Evolutionary conservation across 1,140 invertebrate genomes (phyloP).

Genomic region (Cherax destructor): DNA sequence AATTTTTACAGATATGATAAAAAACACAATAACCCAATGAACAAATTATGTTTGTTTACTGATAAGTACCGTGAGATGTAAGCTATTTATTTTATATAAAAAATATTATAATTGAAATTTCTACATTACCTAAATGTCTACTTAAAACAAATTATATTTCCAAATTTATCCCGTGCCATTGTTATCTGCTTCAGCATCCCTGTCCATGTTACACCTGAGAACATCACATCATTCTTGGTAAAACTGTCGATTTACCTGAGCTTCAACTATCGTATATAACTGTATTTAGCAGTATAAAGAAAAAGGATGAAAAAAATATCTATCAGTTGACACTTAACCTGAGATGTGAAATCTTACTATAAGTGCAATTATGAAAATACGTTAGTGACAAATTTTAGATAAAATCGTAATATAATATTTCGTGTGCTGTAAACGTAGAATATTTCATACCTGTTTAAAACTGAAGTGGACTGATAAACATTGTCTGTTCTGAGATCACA

Average conservation of each 20-base stretch:
- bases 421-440: too few relatives aligned
- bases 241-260: conserved; percentile 12
- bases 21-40: neutral
- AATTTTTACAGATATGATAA: neutral
- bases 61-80: too few relatives aligned
- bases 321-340: neutral
- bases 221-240: conserved; percentile 23
- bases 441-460: too few relatives aligned
- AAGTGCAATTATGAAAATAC: neutral
- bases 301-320: neutral
- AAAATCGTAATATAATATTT: too few relatives aligned
- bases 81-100: too few relatives aligned
- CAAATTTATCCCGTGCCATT: neutral
- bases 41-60: neutral
- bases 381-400: too few relatives aligned
- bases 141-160: neutral
- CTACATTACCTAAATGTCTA: too few relatives aligned
- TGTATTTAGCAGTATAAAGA: neutral
- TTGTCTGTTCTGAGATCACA: neutral
- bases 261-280: neutral
- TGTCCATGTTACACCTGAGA: neutral
- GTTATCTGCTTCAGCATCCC: neutral
- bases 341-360: conserved; percentile 2
- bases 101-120: too few relatives aligned
- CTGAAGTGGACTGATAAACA: too few relatives aligned